These are phyloP conservation scores for Semnornis frantzii DNA, from an alignment of 2,113 vertebrate species.

Conservation along the genomic window DNA sequence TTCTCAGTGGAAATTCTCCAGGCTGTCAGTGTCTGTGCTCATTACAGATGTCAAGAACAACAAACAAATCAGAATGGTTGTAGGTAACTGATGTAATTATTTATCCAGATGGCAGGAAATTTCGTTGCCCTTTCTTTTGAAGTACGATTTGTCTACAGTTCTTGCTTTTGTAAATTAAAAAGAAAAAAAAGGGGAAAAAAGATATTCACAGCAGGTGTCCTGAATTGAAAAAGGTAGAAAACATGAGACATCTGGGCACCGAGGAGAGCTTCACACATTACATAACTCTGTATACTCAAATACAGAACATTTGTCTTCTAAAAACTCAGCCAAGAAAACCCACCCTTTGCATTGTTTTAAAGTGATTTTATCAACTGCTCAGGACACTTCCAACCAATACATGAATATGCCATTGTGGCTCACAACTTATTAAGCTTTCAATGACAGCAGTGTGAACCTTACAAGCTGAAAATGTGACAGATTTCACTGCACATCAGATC, in stretches of 20 bases:
- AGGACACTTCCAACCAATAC: neutral
- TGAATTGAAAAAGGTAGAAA: neutral
- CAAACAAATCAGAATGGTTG: neutral
- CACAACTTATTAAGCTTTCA: neutral
- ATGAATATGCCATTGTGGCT: neutral
- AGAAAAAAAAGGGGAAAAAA: neutral
- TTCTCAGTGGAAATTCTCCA: slow-evolving; percentile 26
- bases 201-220: neutral
- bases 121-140: neutral
- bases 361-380: neutral
- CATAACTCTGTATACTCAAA: neutral
- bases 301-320: neutral
- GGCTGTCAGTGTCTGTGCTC: neutral
- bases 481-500: slow-evolving; percentile 4
- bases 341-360: neutral
- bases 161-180: neutral
- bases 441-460: neutral
- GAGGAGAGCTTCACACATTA: neutral
- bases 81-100: neutral
- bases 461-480: slow-evolving; percentile 14
- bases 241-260: neutral
- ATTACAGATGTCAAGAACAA: neutral
- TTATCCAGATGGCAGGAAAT: neutral
- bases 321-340: neutral
- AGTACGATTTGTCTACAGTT: neutral